Evolutionary conservation across 2,797 vertebrate genomes (phyloP).

Genomic region (Xerus rutilus): DNA sequence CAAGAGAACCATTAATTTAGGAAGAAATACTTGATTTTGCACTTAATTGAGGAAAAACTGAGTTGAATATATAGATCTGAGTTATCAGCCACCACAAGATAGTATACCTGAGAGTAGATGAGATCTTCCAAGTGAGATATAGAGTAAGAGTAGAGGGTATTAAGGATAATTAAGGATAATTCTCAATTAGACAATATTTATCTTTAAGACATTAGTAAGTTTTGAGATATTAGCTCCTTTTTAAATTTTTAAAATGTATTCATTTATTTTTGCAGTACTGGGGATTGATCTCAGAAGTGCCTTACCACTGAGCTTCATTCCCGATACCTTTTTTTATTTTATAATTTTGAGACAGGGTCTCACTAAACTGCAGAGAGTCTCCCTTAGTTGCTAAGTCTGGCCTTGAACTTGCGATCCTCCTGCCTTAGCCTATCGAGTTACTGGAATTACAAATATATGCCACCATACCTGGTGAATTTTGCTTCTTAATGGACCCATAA

Average conservation of each 20-base stretch:
- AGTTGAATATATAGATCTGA: not conserved
- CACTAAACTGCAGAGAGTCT: too few relatives aligned
- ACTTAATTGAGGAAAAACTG: conserved; percentile 35
- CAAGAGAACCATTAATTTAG: conserved; percentile 67
- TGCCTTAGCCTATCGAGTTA: too few relatives aligned
- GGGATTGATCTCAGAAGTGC: too few relatives aligned
- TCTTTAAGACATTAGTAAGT: not conserved
- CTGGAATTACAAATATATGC: too few relatives aligned
- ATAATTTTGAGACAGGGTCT: too few relatives aligned
- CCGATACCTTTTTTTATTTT: too few relatives aligned
- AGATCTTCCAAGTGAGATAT: not conserved
- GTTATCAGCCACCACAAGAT: not conserved
- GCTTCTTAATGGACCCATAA: not conserved
- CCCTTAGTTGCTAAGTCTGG: too few relatives aligned
- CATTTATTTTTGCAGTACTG: too few relatives aligned
- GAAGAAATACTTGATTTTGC: conserved; percentile 67
- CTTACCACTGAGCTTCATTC: too few relatives aligned
- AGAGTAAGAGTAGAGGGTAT: not conserved
- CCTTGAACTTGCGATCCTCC: too few relatives aligned
- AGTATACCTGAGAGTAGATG: not conserved
- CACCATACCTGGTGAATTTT: not conserved
- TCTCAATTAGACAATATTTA: not conserved
- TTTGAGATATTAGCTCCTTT: not conserved
- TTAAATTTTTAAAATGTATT: too few relatives aligned
- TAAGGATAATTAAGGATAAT: not conserved